Conservation (phyloP, 2,888 invertebrate genomes). For the Perithous albicinctus region DNA sequence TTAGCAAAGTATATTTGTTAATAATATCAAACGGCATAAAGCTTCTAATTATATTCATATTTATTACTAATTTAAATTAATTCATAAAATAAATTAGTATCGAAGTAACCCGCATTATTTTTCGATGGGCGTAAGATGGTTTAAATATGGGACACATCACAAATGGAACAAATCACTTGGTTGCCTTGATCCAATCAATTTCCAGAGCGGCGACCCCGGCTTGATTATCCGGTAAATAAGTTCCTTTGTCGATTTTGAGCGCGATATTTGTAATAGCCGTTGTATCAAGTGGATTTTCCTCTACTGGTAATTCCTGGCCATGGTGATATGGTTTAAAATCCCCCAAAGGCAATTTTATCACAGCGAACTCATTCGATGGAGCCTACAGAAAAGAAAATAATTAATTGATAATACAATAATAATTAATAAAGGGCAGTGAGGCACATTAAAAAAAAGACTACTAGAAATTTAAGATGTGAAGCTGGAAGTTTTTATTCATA, state of each 20-base stretch:
- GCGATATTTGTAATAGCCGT: slow-evolving; percentile 83
- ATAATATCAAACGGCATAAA: too few relatives aligned
- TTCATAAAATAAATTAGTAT: background rate
- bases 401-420: background rate
- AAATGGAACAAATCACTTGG: slow-evolving; percentile 72
- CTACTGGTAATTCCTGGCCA: slow-evolving; percentile 79
- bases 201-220: slow-evolving; percentile 84
- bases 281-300: slow-evolving; percentile 82
- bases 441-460: too few relatives aligned
- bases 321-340: slow-evolving; percentile 84
- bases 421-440: too few relatives aligned
- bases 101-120: background rate
- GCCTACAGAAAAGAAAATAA: slow-evolving; percentile 75
- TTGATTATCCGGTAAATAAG: slow-evolving; percentile 84
- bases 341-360: slow-evolving; percentile 79
- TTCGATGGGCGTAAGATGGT: background rate
- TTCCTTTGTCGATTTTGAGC: slow-evolving; percentile 84
- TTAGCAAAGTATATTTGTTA: background rate
- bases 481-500: too few relatives aligned
- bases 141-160: background rate
- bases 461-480: too few relatives aligned
- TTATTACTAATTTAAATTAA: too few relatives aligned
- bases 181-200: slow-evolving; percentile 84
- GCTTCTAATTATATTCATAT: background rate
- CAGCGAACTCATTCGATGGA: slow-evolving; percentile 77